phyloP scores from a whole-genome alignment of 2,113 vertebrate genomes.

The Nannospalax galili region DNA sequence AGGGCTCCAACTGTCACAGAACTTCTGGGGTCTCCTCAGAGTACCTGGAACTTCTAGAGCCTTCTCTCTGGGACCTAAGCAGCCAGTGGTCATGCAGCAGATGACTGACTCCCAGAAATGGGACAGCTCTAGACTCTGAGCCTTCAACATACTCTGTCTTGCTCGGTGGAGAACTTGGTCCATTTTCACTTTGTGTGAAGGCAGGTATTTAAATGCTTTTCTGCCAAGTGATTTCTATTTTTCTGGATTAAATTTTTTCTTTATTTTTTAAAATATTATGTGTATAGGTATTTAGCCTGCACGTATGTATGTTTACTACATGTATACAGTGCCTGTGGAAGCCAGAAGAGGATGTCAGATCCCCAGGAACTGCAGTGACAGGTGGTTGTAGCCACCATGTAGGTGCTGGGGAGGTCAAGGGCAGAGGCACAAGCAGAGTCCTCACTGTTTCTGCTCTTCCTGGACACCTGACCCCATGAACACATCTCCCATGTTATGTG shows the following conservation, averaged over 20 bases:
- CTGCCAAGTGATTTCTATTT: not conserved
- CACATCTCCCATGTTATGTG: too few species aligned
- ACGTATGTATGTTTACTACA: too few species aligned
- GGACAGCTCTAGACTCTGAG: not conserved
- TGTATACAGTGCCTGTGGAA: too few species aligned
- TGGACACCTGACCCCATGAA: not conserved
- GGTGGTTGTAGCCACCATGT: too few species aligned
- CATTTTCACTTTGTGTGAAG: too few species aligned
- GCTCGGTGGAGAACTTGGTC: too few species aligned
- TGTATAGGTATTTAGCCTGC: too few species aligned
- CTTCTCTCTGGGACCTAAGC: not conserved
- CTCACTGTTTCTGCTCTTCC: not conserved
- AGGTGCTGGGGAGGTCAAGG: too few species aligned
- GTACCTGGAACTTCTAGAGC: constrained; percentile 48
- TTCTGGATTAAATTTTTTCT: not conserved
- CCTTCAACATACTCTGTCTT: not conserved
- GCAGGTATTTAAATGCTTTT: fast-evolving
- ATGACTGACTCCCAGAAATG: fast-evolving
- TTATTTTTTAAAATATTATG: too few species aligned
- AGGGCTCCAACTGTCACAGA: constrained; percentile 67
- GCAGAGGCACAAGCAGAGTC: too few species aligned
- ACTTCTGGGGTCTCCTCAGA: not conserved
- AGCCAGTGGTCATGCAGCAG: fast-evolving
- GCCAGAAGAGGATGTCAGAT: too few species aligned
- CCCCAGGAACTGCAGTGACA: too few species aligned